phyloP scores from a whole-genome alignment of 2,888 invertebrate species.

The Rhorus exstirpatorius region DNA sequence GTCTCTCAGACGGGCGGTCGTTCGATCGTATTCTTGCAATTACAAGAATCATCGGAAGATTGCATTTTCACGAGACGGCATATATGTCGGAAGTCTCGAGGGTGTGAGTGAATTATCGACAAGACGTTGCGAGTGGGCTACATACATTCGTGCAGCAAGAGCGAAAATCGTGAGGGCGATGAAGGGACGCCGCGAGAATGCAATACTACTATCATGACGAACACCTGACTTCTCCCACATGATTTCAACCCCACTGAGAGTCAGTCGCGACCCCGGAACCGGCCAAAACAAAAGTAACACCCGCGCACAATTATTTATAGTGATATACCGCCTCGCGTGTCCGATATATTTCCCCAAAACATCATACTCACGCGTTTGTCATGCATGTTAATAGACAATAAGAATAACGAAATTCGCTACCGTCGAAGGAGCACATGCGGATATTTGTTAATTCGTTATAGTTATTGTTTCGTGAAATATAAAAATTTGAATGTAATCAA shows the following conservation, averaged over 20 bases:
- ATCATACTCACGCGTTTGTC: slow-evolving; percentile 45
- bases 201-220: slow-evolving; percentile 63
- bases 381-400: slow-evolving; percentile 84
- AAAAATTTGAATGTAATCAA: background rate
- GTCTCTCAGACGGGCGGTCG: no score
- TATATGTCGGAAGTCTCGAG: slow-evolving; percentile 38
- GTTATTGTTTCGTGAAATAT: background rate
- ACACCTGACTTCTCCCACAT: slow-evolving; percentile 69
- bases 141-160: slow-evolving; percentile 10
- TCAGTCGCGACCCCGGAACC: slow-evolving; percentile 38
- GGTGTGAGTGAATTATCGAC: slow-evolving; percentile 49
- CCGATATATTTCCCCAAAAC: slow-evolving; percentile 29
- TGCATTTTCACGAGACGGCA: background rate
- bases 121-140: slow-evolving; percentile 54
- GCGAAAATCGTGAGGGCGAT: slow-evolving; percentile 62
- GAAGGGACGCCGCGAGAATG: slow-evolving; percentile 47
- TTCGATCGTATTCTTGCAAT: no score
- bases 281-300: slow-evolving; percentile 62
- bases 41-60: no score
- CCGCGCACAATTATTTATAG: slow-evolving; percentile 46
- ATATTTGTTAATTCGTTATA: background rate
- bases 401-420: slow-evolving; percentile 74
- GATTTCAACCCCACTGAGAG: slow-evolving; percentile 46
- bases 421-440: background rate
- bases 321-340: slow-evolving; percentile 61